Conservation (phyloP, 2,888 invertebrate genomes). For the Cacoxenus indagator region DNA sequence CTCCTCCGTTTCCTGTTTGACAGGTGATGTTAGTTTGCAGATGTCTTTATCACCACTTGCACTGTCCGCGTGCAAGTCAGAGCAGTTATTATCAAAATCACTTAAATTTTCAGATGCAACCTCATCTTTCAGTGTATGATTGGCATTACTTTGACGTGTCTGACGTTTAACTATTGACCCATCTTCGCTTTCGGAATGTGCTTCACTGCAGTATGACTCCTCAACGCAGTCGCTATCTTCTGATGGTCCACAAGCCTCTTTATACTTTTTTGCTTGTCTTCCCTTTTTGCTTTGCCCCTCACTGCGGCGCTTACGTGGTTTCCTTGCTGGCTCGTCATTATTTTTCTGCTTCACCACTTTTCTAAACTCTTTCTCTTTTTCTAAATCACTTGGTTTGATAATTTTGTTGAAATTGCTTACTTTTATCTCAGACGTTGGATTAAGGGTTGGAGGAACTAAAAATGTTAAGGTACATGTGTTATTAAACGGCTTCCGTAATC, state of each 20-base stretch:
- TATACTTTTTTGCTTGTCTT: not conserved
- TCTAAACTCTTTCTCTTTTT: slow-evolving; percentile 20
- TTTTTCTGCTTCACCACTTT: slow-evolving; percentile 33
- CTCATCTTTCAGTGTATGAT: slow-evolving; percentile 32
- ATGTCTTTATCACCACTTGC: slow-evolving; percentile 26
- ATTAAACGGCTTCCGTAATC: not conserved
- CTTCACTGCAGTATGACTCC: not conserved
- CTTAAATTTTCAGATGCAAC: slow-evolving; percentile 26
- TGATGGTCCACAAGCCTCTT: not conserved
- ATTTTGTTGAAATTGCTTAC: slow-evolving; percentile 50
- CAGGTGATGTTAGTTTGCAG: slow-evolving; percentile 43
- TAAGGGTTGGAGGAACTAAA: slow-evolving; percentile 52
- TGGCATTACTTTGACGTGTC: slow-evolving; percentile 4
- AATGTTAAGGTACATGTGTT: too few relatives aligned
- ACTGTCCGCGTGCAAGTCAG: slow-evolving; percentile 51
- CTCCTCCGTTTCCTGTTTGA: slow-evolving; percentile 52
- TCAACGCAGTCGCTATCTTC: not conserved
- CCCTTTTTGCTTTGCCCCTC: not conserved
- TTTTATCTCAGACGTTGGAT: slow-evolving; percentile 56
- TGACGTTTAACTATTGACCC: slow-evolving; percentile 46
- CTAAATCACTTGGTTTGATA: slow-evolving; percentile 48
- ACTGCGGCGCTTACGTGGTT: not conserved
- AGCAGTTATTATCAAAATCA: slow-evolving; percentile 58
- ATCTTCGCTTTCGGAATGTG: slow-evolving; percentile 39
- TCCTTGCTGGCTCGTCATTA: not conserved